Conservation (phyloP, 2,888 invertebrate genomes). For the Neoitamus cyanurus region DNA sequence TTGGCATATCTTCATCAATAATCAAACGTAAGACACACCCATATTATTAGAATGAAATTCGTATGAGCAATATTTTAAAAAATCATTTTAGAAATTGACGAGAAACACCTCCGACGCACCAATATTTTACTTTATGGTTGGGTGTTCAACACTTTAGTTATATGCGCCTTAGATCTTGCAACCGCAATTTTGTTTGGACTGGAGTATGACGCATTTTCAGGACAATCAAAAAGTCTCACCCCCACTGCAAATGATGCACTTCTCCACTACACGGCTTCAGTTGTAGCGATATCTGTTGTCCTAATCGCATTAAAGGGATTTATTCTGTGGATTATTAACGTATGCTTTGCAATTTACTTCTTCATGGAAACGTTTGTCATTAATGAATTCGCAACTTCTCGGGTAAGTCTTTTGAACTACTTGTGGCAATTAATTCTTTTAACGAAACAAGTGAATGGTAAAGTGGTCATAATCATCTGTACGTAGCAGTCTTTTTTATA, state of each 20-base stretch:
- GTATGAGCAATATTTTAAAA: conserved; percentile 16
- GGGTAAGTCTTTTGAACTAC: conserved; percentile 42
- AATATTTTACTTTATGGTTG: conserved; percentile 59
- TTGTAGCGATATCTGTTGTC: conserved; percentile 63
- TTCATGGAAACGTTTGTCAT: conserved; percentile 54
- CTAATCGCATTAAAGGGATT: conserved; percentile 66
- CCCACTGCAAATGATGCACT: conserved; percentile 55
- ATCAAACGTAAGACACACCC: conserved; percentile 60
- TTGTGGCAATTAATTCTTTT: too few relatives aligned
- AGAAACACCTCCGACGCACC: conserved; percentile 56
- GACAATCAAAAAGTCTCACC: conserved; percentile 53
- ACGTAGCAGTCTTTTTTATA: too few relatives aligned
- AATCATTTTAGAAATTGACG: conserved; percentile 58
- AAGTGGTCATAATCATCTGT: too few relatives aligned
- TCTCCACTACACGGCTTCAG: conserved; percentile 59
- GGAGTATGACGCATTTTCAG: conserved; percentile 60
- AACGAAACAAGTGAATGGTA: too few relatives aligned
- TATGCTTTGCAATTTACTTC: conserved; percentile 59
- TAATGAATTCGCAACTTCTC: conserved; percentile 45
- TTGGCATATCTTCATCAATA: conserved; percentile 60
- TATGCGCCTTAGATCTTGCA: conserved; percentile 62
- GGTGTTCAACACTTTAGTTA: conserved; percentile 58
- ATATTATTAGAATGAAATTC: too few relatives aligned
- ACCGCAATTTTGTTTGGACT: conserved; percentile 64
- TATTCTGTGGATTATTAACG: conserved; percentile 66